A percentile compares a stretch with the other conserved stretches of the same genome.
Evolutionary conservation across 2,888 invertebrate genomes (phyloP).

Genomic region (Drosophila multiciliata): DNA sequence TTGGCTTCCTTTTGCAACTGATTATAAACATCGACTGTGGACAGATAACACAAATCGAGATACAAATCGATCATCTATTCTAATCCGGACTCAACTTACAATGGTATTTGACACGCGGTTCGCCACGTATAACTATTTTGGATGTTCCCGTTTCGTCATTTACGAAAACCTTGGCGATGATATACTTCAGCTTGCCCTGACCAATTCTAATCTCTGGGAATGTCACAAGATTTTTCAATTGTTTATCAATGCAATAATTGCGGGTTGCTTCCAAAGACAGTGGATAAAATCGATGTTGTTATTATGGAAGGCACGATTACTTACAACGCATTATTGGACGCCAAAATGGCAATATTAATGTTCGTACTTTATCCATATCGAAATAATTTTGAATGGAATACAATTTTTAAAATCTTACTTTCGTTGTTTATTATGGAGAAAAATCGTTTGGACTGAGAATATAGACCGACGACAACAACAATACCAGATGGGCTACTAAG

Average conservation of each 20-base stretch:
- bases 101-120: slow-evolving; percentile 51
- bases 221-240: slow-evolving; percentile 13
- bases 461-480: background rate
- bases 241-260: slow-evolving; percentile 10
- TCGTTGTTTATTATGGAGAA: slow-evolving; percentile 12
- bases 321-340: slow-evolving; percentile 40
- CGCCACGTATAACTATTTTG: slow-evolving; percentile 53
- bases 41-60: background rate
- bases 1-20: slow-evolving; percentile 47
- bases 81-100: slow-evolving; percentile 41
- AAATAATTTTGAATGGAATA: slow-evolving; percentile 26
- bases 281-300: background rate
- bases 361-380: slow-evolving; percentile 46
- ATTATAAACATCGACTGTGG: slow-evolving; percentile 60
- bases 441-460: slow-evolving; percentile 12
- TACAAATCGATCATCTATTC: background rate
- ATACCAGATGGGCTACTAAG: slow-evolving; percentile 17
- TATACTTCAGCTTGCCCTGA: slow-evolving; percentile 57
- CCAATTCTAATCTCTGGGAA: slow-evolving; percentile 49
- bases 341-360: slow-evolving; percentile 37
- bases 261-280: slow-evolving; percentile 36
- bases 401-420: background rate
- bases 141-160: slow-evolving; percentile 50
- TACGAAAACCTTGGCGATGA: slow-evolving; percentile 57
- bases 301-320: background rate